Evolutionary conservation across 2,113 vertebrate genomes (phyloP), one percentile per base, ranked within the genome.

Genomic region (Ellobius talpinus): DNA sequence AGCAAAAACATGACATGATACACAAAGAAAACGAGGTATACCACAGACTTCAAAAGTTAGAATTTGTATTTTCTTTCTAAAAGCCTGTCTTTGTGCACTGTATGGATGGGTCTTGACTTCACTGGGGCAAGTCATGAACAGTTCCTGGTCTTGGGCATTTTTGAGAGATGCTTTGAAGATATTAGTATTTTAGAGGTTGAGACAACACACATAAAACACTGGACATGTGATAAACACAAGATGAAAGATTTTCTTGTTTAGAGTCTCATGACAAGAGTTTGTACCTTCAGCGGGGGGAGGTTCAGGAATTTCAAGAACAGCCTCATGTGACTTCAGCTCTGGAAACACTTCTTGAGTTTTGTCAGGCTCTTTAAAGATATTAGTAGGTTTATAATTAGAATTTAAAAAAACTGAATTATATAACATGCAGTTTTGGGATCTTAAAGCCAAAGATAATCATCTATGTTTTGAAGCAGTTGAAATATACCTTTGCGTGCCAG

Each of bases 351-450:
- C 98, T 98, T 98, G 98, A 26, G 97, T 95, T 87, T 97, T 95
- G 85, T 98, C 97, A 24, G 97, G 93, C 96, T 98, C 98, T 99
- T 99, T 95, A 97, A 98, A 99, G 98, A 98, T 97, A 98, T 97
- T 97, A 98, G 93, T 94, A 92, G 31, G 63, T 87, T 98, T 96
- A 93, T 21, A 86, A 79, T 96, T 97, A 96, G 77, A 96, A 77
- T 36, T 91, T 84, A 63, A 82, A 24, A 10, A 5, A 1, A 92
- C 47, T 96, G 47, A 92, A 65, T 89, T 79, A 66, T 45, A 42
- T 12, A 96, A 42, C 73, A 90, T 72, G 39, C 11, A 89, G 19
- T 65, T 73, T 87, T 87, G 78, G 58, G 39, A 47, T 94, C 58
- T 81, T 95, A 94, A 97, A 87, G 87, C 21, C 29, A 39, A 95